Evolutionary conservation across 2,113 vertebrate genomes (phyloP).

Genomic region (Paramisgurnus dabryanus): DNA sequence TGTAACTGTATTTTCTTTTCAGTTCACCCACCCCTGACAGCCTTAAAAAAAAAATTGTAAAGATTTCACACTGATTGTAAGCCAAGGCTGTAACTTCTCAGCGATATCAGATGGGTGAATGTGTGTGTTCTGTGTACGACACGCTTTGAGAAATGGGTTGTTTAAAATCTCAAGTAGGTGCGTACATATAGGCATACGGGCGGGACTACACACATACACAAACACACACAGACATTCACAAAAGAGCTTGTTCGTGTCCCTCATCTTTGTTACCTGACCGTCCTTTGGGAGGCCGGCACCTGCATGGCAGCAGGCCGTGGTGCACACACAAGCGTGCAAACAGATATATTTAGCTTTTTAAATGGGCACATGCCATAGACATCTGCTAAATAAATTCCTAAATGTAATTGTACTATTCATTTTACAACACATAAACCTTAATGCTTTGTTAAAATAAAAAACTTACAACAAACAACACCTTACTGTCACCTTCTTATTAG

Average conservation of each 20-base stretch:
- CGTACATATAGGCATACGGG: conserved; percentile 20
- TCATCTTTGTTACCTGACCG: conserved; percentile 64
- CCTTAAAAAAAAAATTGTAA: neutral
- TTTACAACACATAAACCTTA: too few relatives aligned
- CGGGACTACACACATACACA: neutral
- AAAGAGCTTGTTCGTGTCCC: conserved; percentile 14
- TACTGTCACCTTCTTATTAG: neutral
- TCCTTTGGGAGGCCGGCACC: conserved; percentile 61
- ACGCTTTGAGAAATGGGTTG: conserved; percentile 2
- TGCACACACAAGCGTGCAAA: conserved; percentile 30
- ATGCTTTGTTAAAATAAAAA: too few relatives aligned
- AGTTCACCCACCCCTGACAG: neutral
- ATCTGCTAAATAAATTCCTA: too few relatives aligned
- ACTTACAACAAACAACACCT: too few relatives aligned
- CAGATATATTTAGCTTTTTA: too few relatives aligned
- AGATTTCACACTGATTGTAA: neutral
- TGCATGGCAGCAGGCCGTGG: conserved; percentile 57
- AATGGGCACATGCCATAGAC: too few relatives aligned
- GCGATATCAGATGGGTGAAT: neutral
- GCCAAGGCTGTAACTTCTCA: neutral
- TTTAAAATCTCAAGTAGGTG: conserved; percentile 27
- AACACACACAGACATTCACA: conserved; percentile 12
- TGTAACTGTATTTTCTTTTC: neutral
- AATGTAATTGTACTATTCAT: too few relatives aligned
- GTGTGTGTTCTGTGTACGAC: conserved; percentile 6